Conservation (phyloP, 2,888 invertebrate genomes). For the Eubasilissa splendida region DNA sequence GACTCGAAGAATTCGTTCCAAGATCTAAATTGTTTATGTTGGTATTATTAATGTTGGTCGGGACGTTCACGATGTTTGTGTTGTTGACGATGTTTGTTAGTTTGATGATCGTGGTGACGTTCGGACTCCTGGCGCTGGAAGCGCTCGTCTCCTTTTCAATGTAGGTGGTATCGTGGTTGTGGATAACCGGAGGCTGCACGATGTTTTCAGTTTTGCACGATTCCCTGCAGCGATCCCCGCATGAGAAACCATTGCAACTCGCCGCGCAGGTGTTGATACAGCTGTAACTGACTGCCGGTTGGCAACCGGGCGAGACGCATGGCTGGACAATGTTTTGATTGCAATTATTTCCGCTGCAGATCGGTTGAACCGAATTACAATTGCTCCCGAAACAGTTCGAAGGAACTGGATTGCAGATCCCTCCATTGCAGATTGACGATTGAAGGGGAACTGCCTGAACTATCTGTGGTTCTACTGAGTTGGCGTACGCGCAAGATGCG, state of each 20-base stretch:
- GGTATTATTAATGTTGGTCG: slow-evolving; percentile 64
- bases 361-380: background rate
- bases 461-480: slow-evolving; percentile 27
- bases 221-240: slow-evolving; percentile 40
- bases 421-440: background rate
- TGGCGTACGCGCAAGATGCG: slow-evolving; percentile 35
- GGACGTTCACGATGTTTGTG: slow-evolving; percentile 65
- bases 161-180: slow-evolving; percentile 62
- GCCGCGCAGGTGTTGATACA: slow-evolving; percentile 43
- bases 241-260: slow-evolving; percentile 42
- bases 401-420: background rate
- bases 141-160: slow-evolving; percentile 44
- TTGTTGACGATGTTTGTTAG: slow-evolving; percentile 66
- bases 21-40: slow-evolving; percentile 65
- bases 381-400: no score
- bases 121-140: slow-evolving; percentile 59
- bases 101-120: slow-evolving; percentile 66
- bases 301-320: background rate
- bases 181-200: background rate
- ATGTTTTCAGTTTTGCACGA: slow-evolving; percentile 33
- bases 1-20: slow-evolving; percentile 47
- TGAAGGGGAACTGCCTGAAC: slow-evolving; percentile 32
- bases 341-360: slow-evolving; percentile 11
- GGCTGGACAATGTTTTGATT: slow-evolving; percentile 10
- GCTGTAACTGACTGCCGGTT: background rate